Base-by-base conservation (phyloP, 2,888 invertebrate species). In the Caenorhabditis zanzibari region DNA sequence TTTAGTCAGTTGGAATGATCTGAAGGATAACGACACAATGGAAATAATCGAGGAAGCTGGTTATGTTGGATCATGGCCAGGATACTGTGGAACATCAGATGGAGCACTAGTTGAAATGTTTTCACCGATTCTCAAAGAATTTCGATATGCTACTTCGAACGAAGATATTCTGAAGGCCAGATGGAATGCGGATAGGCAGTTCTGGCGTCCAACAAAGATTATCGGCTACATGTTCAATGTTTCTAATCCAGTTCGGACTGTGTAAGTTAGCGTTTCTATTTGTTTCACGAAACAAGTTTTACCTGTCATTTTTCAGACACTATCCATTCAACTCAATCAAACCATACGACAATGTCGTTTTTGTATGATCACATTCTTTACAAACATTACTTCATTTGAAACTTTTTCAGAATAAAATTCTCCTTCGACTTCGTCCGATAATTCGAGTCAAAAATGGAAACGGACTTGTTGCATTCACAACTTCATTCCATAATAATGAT, bases 1-100 rank as follows among this genome's bases (percentile, higher is more conserved):
- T n/a, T 52, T 82, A 19, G 54, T 72, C 19, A 52, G 49, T 7
- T 76, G 58, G 58, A 49, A 32, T 16, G 82, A 82, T 7, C 16
- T 82, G 28, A 72, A 76, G 35, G 68, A 76, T 26, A 69, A 77
- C 16, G 61, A 61, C n/a, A 74, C 71, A 22, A 35, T 76, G n/a
- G 82, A 82, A 28, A 77, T 82, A 28, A 19, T 82, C 16, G 82
- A 82, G 12, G 82, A 82, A 52, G 82, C 82, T 9, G 82, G 82
- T 32, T 82, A 82, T 22, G 52, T 82, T 47, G 77, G 66, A 14
- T 22, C 64, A n/a, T 82, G 82, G 82, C 82, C 82, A 16, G 82
- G 82, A 26, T 82, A 82, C 41, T 82, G 82, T 77, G 82, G 82
- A 58, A 82, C 82, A 35, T 49, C 77, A 14, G 47, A 82, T 47